Base-by-base conservation (phyloP, 2,113 vertebrate genomes). In the Saccopteryx leptura region DNA sequence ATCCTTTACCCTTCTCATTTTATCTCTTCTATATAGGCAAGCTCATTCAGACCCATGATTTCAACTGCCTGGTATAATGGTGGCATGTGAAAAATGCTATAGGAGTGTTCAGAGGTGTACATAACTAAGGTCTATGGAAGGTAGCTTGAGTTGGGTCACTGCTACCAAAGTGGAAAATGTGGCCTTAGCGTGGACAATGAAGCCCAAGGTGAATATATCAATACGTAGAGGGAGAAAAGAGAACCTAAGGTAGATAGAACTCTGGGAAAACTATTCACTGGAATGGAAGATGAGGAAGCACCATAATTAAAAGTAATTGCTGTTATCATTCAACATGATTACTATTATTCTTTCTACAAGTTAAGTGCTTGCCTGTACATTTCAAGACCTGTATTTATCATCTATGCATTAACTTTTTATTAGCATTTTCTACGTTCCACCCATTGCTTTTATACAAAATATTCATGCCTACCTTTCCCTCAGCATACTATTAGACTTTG, bases 291-390 rank as follows among this genome's bases (percentile, higher is more conserved):
- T 66, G 18, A 85, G 61, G 48, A 82, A 28, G 48, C 65, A 88
- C 5, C 24, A n/a, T 63, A 89, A 93, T 71, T 81, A 81, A 93
- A 97, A 66, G 24, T 18, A 91, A 76, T 66, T 63, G n/a, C 17
- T 71, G 0, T 61, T 81, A 46, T 66, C n/a, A 82, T 66, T 72
- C 24, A 68, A 61, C 66, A 82, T 21, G 26, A 61, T 88, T 60
- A 17, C 3, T 19, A 58, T 69, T 76, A 85, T 75, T 90, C 81
- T 50, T 75, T 90, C 81, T 50, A 28, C 19, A 85, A 81, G 19
- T 26, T 69, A 82, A 72, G 26, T 48, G 11, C 14, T 84, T 79
- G 33, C 33, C 50, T 89, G 9, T 19, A 60, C 26, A 81, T 52
- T 84, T 52, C 58, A 85, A 90, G 54, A 28, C 5, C 17, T 61